Evolutionary conservation across 2,113 vertebrate genomes (phyloP), one percentile per base, ranked within the genome.

Genomic region (Cygnus atratus): DNA sequence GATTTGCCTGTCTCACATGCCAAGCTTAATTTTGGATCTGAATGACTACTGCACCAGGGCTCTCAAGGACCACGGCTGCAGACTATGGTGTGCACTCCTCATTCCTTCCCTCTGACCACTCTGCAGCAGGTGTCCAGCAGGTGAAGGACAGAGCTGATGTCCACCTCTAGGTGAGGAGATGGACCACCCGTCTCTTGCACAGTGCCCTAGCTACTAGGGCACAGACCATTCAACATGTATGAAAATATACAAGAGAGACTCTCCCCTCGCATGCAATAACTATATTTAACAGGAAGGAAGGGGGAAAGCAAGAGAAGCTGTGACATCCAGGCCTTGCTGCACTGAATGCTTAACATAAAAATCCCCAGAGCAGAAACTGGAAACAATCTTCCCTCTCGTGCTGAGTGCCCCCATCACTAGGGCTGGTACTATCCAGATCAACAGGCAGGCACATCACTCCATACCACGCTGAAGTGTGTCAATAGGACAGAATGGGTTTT

Each of bases 301-400:
- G 4, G 3, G 4, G 21, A n/a, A 68, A 85, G 22, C 3, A 4
- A 50, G 24, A 84, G 9, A 70, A 62, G 35, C 9, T 0, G 0
- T 31, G 44, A 81, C 20, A 59, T 65, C 17, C 26, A 80, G 31
- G 21, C 4, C 15, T 79, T 39, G 13, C 54, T 76, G 20, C 35
- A 39, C 7, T 72, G 31, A 65, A 5, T 55, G 20, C 10, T 72
- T 41, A 63, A 52, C 46, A 71, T 6, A 37, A 41, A 87, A 65
- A 35, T 39, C 15, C 2, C 29, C 5, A 39, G 29, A 41, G 55
- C 3, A 76, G 62, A 91, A 74, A 59, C 2, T 13, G 55, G 24
- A 31, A 50, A 71, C 76, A 70, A 80, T 0, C 8, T 71, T 33
- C 14, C 15, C 4, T 18, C 3, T 55, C 37, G 13, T 57, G 39